Evolutionary conservation across 1,140 invertebrate species (phyloP).

Genomic region (Holcopasites calliopsidis): DNA sequence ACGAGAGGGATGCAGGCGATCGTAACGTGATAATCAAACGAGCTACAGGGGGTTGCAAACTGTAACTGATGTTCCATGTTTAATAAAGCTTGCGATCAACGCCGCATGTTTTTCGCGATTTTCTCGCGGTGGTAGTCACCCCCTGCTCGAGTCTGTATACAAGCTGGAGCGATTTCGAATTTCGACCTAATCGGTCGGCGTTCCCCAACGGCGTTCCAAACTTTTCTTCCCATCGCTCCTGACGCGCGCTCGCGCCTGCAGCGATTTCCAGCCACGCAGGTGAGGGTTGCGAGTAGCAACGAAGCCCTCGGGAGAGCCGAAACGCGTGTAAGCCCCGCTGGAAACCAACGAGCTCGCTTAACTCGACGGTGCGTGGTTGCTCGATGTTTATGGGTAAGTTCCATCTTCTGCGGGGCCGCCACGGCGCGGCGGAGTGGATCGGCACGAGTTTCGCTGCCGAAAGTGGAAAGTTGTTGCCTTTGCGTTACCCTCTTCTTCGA

Average conservation of each 20-base stretch:
- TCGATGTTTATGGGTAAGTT: neutral
- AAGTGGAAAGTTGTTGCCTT: neutral
- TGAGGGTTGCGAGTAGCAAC: conserved; percentile 21
- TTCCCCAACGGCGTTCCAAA: conserved; percentile 20
- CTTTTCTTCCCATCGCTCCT: conserved; percentile 25
- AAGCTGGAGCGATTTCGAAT: conserved; percentile 36
- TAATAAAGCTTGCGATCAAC: neutral
- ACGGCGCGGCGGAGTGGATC: neutral
- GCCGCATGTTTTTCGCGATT: neutral
- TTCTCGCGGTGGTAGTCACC: neutral
- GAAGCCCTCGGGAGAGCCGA: neutral
- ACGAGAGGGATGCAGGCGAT: too few species aligned
- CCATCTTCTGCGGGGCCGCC: neutral
- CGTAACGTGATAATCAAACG: neutral
- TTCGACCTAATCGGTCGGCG: conserved; percentile 33
- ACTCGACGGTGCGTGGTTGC: neutral
- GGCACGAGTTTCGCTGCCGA: neutral
- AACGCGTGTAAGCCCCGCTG: neutral
- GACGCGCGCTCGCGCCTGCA: neutral
- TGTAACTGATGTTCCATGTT: too few species aligned
- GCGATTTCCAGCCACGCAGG: conserved; percentile 7
- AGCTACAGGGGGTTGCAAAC: neutral
- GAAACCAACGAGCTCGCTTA: neutral
- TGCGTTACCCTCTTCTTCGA: too few species aligned
- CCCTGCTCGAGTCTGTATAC: conserved; percentile 10